These are phyloP conservation scores for Diaperis boleti DNA, from an alignment of 2,888 invertebrate species.

Conservation along the genomic window DNA sequence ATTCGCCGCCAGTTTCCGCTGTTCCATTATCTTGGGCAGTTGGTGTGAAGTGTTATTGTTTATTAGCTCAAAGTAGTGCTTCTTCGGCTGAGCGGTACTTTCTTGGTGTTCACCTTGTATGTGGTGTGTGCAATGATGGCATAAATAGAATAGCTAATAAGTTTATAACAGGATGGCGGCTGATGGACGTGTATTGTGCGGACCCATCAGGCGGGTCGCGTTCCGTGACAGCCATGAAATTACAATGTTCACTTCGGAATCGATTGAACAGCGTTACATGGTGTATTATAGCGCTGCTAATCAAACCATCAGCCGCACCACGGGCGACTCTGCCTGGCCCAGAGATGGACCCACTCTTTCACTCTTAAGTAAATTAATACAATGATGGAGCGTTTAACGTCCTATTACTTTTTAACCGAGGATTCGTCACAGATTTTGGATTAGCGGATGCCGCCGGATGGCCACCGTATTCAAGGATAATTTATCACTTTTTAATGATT, in stretches of 20 bases:
- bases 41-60: slow-evolving; percentile 40
- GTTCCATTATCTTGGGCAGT: slow-evolving; percentile 35
- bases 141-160: slow-evolving; percentile 61
- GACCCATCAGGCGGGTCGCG: slow-evolving; percentile 62
- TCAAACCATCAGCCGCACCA: slow-evolving; percentile 54
- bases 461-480: slow-evolving; percentile 6
- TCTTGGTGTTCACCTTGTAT: slow-evolving; percentile 21
- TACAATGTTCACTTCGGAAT: slow-evolving; percentile 66
- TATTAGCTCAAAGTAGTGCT: slow-evolving; percentile 28
- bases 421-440: slow-evolving; percentile 42
- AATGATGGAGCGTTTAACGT: slow-evolving; percentile 62
- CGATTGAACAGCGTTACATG: slow-evolving; percentile 65
- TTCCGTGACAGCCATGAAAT: slow-evolving; percentile 67
- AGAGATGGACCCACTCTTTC: slow-evolving; percentile 50
- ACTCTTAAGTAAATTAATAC: slow-evolving; percentile 62
- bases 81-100: slow-evolving; percentile 32
- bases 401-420: slow-evolving; percentile 40
- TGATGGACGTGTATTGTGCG: slow-evolving; percentile 63
- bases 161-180: slow-evolving; percentile 59
- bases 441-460: slow-evolving; percentile 19
- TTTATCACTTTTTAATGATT: slow-evolving; percentile 4
- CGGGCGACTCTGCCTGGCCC: slow-evolving; percentile 47
- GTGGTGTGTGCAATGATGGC: slow-evolving; percentile 35
- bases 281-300: slow-evolving; percentile 60
- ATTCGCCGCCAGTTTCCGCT: slow-evolving; percentile 35